Percentiles rank a stretch among this genome's conserved stretches.
Conservation (phyloP, 2,113 vertebrate species). For the Tympanuchus pallidicinctus region DNA sequence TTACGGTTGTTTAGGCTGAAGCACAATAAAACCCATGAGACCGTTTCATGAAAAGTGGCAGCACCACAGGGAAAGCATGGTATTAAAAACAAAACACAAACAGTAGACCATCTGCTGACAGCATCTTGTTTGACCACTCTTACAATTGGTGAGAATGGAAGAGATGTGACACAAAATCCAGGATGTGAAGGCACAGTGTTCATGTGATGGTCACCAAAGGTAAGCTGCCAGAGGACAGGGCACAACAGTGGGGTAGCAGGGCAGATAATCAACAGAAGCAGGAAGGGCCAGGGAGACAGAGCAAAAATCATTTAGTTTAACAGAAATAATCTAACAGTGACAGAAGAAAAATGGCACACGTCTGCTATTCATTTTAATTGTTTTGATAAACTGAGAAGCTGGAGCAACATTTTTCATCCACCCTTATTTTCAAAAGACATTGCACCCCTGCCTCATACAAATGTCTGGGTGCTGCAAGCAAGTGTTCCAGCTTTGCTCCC, state of each 20-base stretch:
- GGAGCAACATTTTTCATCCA: neutral
- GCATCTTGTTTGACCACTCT: conserved; percentile 47
- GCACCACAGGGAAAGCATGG: conserved; percentile 35
- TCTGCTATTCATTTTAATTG: neutral
- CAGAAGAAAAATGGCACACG: neutral
- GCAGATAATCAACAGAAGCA: neutral
- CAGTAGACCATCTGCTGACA: conserved; percentile 45
- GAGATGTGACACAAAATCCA: conserved; percentile 24
- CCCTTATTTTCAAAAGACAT: neutral
- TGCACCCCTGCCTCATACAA: neutral
- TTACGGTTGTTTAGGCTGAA: neutral
- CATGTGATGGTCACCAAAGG: neutral
- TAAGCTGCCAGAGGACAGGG: neutral
- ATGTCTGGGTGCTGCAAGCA: neutral
- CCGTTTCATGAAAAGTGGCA: conserved; percentile 35
- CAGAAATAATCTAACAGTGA: neutral
- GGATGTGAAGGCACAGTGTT: conserved; percentile 36
- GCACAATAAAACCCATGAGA: conserved; percentile 1
- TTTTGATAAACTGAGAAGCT: neutral
- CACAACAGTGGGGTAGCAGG: neutral
- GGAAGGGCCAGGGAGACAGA: neutral
- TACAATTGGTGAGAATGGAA: conserved; percentile 36
- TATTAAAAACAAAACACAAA: neutral
- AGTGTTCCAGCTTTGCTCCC: neutral
- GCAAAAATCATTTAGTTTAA: neutral